These are phyloP conservation scores for Parus major DNA, from an alignment of 2,113 vertebrate species.

Conservation along the genomic window DNA sequence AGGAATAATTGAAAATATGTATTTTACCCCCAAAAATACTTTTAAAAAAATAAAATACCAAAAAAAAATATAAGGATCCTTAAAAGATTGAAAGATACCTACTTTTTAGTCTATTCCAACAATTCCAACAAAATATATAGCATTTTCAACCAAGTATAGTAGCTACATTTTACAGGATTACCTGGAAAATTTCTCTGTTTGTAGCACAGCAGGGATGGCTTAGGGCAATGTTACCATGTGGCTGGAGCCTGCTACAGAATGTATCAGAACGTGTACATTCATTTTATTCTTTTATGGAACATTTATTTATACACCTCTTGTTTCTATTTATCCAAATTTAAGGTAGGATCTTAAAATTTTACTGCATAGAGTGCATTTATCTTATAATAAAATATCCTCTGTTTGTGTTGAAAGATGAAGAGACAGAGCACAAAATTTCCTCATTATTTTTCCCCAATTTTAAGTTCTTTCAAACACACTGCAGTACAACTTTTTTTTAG, in stretches of 20 bases:
- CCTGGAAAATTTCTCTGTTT: background rate
- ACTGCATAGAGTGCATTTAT: background rate
- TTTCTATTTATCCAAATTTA: conserved; percentile 10
- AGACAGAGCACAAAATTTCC: background rate
- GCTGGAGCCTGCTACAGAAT: background rate
- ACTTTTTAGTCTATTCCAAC: background rate
- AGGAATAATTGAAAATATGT: background rate
- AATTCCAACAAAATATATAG: background rate
- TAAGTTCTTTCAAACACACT: background rate
- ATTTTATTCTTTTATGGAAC: background rate
- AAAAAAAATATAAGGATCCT: background rate
- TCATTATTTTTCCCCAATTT: background rate
- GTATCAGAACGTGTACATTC: background rate
- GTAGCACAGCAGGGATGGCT: background rate
- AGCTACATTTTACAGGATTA: background rate
- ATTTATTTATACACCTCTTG: background rate
- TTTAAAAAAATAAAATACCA: background rate
- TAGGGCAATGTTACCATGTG: background rate
- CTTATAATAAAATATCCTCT: background rate
- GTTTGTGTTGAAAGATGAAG: background rate
- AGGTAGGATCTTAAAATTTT: background rate
- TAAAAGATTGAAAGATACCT: background rate
- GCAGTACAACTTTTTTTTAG: background rate
- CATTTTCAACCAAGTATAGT: background rate
- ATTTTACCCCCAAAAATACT: background rate